phyloP scores from a whole-genome alignment of 2,888 invertebrate genomes.

The Caenorhabditis macrosperma region DNA sequence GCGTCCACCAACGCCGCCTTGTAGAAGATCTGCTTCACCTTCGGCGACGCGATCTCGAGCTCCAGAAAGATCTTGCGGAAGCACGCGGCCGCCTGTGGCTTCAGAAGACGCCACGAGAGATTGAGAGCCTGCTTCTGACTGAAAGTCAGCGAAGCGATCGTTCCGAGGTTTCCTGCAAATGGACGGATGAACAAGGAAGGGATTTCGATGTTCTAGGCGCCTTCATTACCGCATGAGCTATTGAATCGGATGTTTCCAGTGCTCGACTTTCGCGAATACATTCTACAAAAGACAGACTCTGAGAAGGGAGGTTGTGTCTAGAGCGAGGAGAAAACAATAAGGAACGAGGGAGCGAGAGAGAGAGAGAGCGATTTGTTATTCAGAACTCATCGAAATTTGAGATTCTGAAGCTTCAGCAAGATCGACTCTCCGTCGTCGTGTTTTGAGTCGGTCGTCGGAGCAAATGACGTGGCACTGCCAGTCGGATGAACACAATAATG shows the following conservation, averaged over 20 bases:
- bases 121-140: constrained; percentile 72
- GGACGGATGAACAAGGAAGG: background rate
- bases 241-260: constrained; percentile 47
- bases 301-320: too few species aligned
- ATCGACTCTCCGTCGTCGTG: constrained; percentile 15
- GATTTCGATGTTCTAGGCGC: too few species aligned
- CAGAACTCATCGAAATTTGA: constrained; percentile 12
- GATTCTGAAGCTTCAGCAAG: background rate
- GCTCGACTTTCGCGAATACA: constrained; percentile 58
- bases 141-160: constrained; percentile 68
- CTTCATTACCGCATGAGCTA: constrained; percentile 47
- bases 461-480: constrained; percentile 12
- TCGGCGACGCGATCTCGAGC: constrained; percentile 76
- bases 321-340: background rate
- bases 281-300: too few species aligned
- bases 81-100: constrained; percentile 67
- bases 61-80: constrained; percentile 78
- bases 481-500: constrained; percentile 8
- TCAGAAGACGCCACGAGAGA: constrained; percentile 74
- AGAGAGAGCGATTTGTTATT: constrained; percentile 15
- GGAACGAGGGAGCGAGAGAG: background rate
- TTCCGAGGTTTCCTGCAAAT: constrained; percentile 66
- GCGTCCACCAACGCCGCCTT: constrained; percentile 79
- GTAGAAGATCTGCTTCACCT: constrained; percentile 80
- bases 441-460: constrained; percentile 15